These are phyloP conservation scores for Trichosurus vulpecula DNA, from an alignment of 2,797 vertebrate species.

Conservation along the genomic window DNA sequence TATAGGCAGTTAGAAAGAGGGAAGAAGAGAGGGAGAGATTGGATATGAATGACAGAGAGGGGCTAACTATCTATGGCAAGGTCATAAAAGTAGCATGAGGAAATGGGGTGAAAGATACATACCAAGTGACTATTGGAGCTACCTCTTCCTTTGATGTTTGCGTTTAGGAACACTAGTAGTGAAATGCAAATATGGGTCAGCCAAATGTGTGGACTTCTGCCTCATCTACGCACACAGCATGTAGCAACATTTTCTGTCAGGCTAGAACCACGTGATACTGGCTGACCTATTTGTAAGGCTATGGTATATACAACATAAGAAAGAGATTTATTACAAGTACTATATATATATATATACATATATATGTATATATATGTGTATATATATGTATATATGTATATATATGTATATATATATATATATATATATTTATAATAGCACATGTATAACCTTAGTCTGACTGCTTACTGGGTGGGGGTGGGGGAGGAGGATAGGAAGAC, in stretches of 20 bases:
- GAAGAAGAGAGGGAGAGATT: neutral
- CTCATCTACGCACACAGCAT: slow-evolving; percentile 7
- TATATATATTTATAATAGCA: too few relatives aligned
- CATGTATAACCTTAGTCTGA: too few relatives aligned
- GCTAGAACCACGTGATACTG: slow-evolving; percentile 43
- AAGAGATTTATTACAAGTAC: too few relatives aligned
- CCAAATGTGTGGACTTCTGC: slow-evolving; percentile 41
- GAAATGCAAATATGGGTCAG: slow-evolving; percentile 23
- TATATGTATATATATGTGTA: too few relatives aligned
- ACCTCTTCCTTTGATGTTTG: neutral
- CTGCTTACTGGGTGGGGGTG: too few relatives aligned
- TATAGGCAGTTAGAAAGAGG: neutral
- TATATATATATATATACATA: too few relatives aligned
- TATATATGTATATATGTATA: too few relatives aligned
- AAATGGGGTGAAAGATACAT: neutral
- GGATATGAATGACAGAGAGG: neutral
- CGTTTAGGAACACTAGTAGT: neutral
- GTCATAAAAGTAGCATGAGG: neutral
- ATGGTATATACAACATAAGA: too few relatives aligned
- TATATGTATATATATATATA: too few relatives aligned
- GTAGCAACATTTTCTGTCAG: slow-evolving; percentile 20
- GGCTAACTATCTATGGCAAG: neutral
- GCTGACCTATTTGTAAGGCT: slow-evolving; percentile 30
- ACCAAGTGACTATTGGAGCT: neutral
- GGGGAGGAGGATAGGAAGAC: too few relatives aligned